Evolutionary conservation across 2,113 vertebrate genomes (phyloP).

Genomic region (Xiphophorus hellerii): DNA sequence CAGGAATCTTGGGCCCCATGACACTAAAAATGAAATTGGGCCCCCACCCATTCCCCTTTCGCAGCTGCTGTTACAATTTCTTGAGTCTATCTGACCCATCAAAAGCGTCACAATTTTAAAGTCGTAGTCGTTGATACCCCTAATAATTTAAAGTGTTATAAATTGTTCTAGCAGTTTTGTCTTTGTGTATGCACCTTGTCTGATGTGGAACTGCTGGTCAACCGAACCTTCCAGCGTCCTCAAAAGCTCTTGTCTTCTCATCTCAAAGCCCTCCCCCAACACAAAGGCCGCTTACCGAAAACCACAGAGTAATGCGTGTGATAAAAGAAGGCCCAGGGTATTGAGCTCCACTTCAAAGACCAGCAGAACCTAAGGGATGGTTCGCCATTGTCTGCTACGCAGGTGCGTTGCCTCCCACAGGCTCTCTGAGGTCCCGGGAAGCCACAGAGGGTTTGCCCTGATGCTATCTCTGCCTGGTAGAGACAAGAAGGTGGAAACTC

Average conservation of each 20-base stretch:
- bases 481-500: conserved; percentile 51
- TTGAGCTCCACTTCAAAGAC: conserved; percentile 78
- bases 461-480: conserved; percentile 70
- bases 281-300: conserved; percentile 62
- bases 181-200: conserved; percentile 29
- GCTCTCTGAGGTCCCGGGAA: conserved; percentile 45
- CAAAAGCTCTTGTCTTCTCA: conserved; percentile 46
- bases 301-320: conserved; percentile 61
- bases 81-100: too few species aligned
- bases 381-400: conserved; percentile 67
- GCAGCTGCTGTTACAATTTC: too few species aligned
- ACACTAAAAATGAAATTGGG: too few species aligned
- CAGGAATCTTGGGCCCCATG: too few species aligned
- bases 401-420: conserved; percentile 75
- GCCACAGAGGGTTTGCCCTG: conserved; percentile 50
- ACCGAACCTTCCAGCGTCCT: conserved; percentile 57
- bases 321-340: conserved; percentile 51
- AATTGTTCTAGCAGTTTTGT: conserved; percentile 1
- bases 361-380: conserved; percentile 55
- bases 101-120: too few species aligned
- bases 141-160: conserved; percentile 35
- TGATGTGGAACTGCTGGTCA: conserved; percentile 61
- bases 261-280: conserved; percentile 57
- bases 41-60: too few species aligned
- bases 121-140: not conserved